phyloP scores from a whole-genome alignment of 2,797 vertebrate genomes.

The Gouania willdenowi region DNA sequence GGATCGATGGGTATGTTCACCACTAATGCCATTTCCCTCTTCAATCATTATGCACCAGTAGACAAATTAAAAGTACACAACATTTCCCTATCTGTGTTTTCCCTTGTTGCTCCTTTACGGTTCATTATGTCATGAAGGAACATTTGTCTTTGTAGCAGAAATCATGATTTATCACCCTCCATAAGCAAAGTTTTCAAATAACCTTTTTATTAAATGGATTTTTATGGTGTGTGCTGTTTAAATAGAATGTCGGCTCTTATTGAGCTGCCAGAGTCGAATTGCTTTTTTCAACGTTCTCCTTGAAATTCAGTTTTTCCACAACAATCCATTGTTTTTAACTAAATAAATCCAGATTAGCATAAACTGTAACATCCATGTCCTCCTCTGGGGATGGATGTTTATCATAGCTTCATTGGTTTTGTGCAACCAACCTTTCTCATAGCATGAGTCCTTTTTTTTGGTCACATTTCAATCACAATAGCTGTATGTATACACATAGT shows the following conservation, averaged over 20 bases:
- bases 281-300: too few species aligned
- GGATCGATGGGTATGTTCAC: constrained; percentile 80
- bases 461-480: constrained; percentile 13
- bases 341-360: constrained; percentile 50
- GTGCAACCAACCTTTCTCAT: constrained; percentile 3
- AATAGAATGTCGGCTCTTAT: constrained; percentile 14
- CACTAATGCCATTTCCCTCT: constrained; percentile 37
- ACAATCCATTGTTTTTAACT: too few species aligned
- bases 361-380: constrained; percentile 41
- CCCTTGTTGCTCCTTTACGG: constrained; percentile 5
- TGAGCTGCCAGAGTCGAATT: constrained; percentile 34
- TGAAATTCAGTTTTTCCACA: too few species aligned
- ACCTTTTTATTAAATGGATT: constrained; percentile 34
- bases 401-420: constrained; percentile 31
- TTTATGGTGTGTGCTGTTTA: constrained; percentile 2
- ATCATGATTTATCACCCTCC: constrained; percentile 6
- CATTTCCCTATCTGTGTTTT: background rate
- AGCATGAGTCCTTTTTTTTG: constrained; percentile 33
- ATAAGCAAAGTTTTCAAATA: constrained; percentile 13
- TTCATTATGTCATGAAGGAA: background rate
- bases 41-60: constrained; percentile 28
- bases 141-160: too few species aligned
- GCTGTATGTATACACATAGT: too few species aligned
- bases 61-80: background rate
- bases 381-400: constrained; percentile 29